Percentiles rank a stretch among this genome's conserved stretches.
These are phyloP conservation scores for Erinaceus europaeus DNA, from an alignment of 2,113 vertebrate species.

Conservation along the genomic window DNA sequence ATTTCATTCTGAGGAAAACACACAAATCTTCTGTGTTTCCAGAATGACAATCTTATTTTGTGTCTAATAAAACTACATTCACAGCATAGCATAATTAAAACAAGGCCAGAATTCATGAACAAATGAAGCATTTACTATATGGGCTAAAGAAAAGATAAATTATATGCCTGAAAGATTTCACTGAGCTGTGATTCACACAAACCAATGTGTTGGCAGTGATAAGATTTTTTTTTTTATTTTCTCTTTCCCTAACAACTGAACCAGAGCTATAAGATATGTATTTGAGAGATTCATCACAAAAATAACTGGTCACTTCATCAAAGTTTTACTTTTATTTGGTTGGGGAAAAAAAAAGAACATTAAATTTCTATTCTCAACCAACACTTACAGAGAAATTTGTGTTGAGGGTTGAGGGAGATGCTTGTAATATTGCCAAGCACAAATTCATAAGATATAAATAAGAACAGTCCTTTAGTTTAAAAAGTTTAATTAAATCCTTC, in stretches of 20 bases:
- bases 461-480: not conserved
- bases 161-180: constrained; percentile 82
- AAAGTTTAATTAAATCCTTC: not conserved
- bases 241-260: constrained; percentile 55
- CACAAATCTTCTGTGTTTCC: constrained; percentile 86
- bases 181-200: constrained; percentile 80
- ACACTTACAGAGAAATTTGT: constrained; percentile 8
- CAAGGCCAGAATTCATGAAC: constrained; percentile 86
- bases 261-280: constrained; percentile 58
- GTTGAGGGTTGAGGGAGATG: not conserved
- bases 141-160: constrained; percentile 86
- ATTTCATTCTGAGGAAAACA: constrained; percentile 71
- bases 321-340: constrained; percentile 43
- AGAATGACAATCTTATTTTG: constrained; percentile 83
- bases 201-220: constrained; percentile 77
- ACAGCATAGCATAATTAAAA: constrained; percentile 85
- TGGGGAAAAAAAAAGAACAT: not conserved
- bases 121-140: constrained; percentile 83
- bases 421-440: not conserved
- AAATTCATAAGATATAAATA: not conserved
- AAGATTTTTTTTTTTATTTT: constrained; percentile 48
- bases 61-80: constrained; percentile 86
- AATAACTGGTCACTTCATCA: constrained; percentile 38
- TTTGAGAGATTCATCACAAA: constrained; percentile 69
- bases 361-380: constrained; percentile 33